Percentiles rank a stretch among this genome's conserved stretches.
Evolutionary conservation across 2,113 vertebrate genomes (phyloP).

Genomic region (Albula goreensis): DNA sequence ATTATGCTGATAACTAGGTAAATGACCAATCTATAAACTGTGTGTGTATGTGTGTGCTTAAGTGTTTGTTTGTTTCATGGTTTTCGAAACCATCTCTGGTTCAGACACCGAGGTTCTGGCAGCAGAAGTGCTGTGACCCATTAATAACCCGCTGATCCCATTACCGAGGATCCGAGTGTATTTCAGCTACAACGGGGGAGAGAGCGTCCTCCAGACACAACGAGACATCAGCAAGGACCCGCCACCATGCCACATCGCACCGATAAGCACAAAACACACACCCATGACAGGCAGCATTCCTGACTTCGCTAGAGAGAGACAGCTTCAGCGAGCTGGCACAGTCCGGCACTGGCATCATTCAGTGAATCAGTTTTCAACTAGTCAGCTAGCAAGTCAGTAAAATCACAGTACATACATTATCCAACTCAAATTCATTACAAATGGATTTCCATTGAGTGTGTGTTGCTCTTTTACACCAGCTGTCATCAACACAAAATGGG

Average conservation of each 20-base stretch:
- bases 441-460: not conserved
- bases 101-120: not conserved
- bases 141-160: conserved; percentile 25
- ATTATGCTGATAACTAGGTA: too few relatives aligned
- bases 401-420: not conserved
- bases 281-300: not conserved
- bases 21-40: not conserved
- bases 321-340: not conserved
- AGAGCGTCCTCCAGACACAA: not conserved
- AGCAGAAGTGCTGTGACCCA: conserved; percentile 22
- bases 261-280: not conserved
- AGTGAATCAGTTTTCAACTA: too few relatives aligned
- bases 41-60: conserved; percentile 9
- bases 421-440: not conserved
- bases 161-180: conserved; percentile 25
- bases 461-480: not conserved
- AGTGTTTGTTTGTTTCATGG: too few relatives aligned
- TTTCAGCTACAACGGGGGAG: conserved; percentile 14
- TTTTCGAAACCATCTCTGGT: not conserved
- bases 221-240: not conserved
- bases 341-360: not conserved
- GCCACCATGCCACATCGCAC: not conserved
- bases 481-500: conserved; percentile 1
- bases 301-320: too few relatives aligned
- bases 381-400: not conserved